Evolutionary conservation across 1,140 invertebrate species (phyloP), one percentile per base, ranked within the genome.

Genomic region (Lepeophtheirus salmonis): DNA sequence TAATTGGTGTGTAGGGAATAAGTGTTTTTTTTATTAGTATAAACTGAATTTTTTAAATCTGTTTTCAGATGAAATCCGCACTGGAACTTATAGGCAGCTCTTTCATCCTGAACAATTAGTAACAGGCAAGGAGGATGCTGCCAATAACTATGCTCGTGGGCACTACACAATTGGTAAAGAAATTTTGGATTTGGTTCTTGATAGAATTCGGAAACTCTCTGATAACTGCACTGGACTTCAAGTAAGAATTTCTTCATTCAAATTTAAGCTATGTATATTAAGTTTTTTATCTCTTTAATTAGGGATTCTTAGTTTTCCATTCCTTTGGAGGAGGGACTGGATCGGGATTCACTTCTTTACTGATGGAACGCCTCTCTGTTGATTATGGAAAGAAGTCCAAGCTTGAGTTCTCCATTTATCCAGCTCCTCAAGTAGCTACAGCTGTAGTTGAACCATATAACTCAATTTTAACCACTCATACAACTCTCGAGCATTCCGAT

Each of bases 121-220:
- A 54, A 72, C 70, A 22, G 77, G 77, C 4, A 80, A 79, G 66
- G 86, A 90, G 73, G 86, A 89, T 70, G 86, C 86, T 22, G 86
- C 86, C 61, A 89, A 88, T 72, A 89, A 89, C 74, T 87, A 87
- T 54, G 85, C 84, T 23, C 77, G 84, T 66, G 86, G 86, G 61
- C 86, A 88, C 74, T 90, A 89, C 76, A 90, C 87, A 63, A 85
- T 89, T 68, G 86, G 86, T 63, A 89, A 86, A 72, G 86, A 86
- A 72, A 83, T 86, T 66, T 81, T 89, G 6, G 84, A 86, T 65
- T 68, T 83, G 21, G 84, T 87, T 2, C 68, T 87, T 62, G 84
- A 87, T 67, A 50, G 73, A 41, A 76, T 83, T 62, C 73, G 81
- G 12, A 70, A 76, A 10, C 69, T 83, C 52, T 80, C 83, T 17